A percentile compares a stretch with the other conserved stretches of the same genome.
Conservation (phyloP, 2,888 invertebrate genomes). For the Andricus curvator region DNA sequence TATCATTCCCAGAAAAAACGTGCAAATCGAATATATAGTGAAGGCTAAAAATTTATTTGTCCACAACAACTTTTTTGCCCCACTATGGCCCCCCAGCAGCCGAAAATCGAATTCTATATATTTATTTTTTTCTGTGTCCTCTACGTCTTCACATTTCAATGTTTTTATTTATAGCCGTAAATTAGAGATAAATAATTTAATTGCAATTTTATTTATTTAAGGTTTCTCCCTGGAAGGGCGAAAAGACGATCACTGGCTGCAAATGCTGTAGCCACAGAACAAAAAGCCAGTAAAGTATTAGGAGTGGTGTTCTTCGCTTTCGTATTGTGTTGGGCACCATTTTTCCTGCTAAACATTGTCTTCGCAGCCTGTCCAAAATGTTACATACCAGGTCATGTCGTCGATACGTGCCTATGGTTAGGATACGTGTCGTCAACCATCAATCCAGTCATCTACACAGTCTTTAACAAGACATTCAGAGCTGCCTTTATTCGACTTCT, state of each 20-base stretch:
- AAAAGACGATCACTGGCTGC: constrained; percentile 87
- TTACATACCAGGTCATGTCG: constrained; percentile 86
- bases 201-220: constrained; percentile 71
- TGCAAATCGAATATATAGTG: too few relatives aligned
- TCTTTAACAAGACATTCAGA: constrained; percentile 94
- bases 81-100: too few relatives aligned
- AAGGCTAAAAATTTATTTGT: too few relatives aligned
- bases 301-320: constrained; percentile 96
- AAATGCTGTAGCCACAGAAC: constrained; percentile 93
- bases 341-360: constrained; percentile 92
- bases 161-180: too few relatives aligned
- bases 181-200: not conserved
- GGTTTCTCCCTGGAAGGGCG: constrained; percentile 85
- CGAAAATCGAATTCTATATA: too few relatives aligned
- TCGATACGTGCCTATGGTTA: constrained; percentile 92
- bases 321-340: constrained; percentile 95
- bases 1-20: too few relatives aligned
- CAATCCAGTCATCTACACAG: constrained; percentile 96
- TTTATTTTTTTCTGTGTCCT: too few relatives aligned
- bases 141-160: too few relatives aligned
- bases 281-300: constrained; percentile 96
- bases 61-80: too few relatives aligned
- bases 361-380: constrained; percentile 92
- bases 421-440: constrained; percentile 96
- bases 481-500: constrained; percentile 90